Evolutionary conservation across 1,140 invertebrate species (phyloP).

Genomic region (Neodiprion lecontei): DNA sequence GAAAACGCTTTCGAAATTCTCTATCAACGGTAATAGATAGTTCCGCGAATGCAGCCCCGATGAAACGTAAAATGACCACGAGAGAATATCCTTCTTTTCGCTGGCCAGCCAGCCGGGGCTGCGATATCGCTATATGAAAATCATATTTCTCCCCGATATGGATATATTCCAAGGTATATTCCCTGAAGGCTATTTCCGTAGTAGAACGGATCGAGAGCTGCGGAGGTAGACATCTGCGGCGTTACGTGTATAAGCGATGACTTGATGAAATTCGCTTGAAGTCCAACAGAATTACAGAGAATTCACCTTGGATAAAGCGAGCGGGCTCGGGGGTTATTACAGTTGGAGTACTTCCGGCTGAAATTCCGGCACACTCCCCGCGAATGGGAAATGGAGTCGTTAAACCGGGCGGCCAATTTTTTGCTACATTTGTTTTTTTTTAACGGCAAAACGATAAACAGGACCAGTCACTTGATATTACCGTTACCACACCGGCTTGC

Average conservation of each 20-base stretch:
- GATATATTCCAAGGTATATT: slow-evolving; percentile 3
- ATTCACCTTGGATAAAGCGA: no score
- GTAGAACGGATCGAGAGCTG: neutral
- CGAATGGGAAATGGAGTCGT: no score
- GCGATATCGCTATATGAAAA: slow-evolving; percentile 28
- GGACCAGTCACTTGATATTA: no score
- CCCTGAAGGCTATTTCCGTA: neutral
- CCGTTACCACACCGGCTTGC: no score
- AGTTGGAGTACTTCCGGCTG: no score
- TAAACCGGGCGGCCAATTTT: no score
- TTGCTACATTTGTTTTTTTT: no score
- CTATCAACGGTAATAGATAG: slow-evolving; percentile 2
- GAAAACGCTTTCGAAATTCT: slow-evolving; percentile 8
- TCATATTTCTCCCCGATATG: slow-evolving; percentile 32
- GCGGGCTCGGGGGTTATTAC: no score
- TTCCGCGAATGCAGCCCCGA: neutral
- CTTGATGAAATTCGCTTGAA: neutral
- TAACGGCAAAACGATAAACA: no score
- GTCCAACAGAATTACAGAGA: no score
- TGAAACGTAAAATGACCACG: slow-evolving; percentile 13
- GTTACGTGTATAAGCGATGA: neutral
- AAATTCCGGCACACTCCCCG: no score
- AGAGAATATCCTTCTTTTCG: slow-evolving; percentile 1
- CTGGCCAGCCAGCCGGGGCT: neutral
- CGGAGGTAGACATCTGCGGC: neutral